Evolutionary conservation across 2,888 invertebrate species (phyloP).

Genomic region (Xestia sexstrigata): DNA sequence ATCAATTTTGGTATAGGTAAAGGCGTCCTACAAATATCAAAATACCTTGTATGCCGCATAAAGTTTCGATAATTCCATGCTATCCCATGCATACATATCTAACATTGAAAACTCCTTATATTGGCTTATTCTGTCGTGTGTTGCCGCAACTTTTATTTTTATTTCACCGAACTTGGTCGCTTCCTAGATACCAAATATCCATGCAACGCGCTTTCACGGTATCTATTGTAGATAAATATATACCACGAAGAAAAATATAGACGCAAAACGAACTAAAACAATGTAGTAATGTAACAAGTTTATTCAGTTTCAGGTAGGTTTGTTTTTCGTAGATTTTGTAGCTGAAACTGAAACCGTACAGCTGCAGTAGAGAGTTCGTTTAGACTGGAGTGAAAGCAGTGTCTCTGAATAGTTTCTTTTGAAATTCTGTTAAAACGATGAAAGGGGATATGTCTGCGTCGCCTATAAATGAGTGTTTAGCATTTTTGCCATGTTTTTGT

Average conservation of each 20-base stretch:
- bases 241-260: slow-evolving; percentile 17
- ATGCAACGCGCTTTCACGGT: slow-evolving; percentile 33
- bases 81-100: slow-evolving; percentile 26
- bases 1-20: not conserved
- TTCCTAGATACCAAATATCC: slow-evolving; percentile 46
- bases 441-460: slow-evolving; percentile 74
- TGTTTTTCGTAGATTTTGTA: slow-evolving; percentile 37
- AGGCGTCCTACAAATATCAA: not conserved
- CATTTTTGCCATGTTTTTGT: slow-evolving; percentile 80
- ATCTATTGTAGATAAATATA: slow-evolving; percentile 33
- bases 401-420: slow-evolving; percentile 56
- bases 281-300: slow-evolving; percentile 47
- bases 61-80: slow-evolving; percentile 25
- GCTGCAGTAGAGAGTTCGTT: slow-evolving; percentile 22
- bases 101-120: slow-evolving; percentile 39
- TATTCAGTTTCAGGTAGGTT: slow-evolving; percentile 46
- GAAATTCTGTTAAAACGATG: slow-evolving; percentile 70
- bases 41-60: slow-evolving; percentile 2
- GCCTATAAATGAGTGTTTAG: slow-evolving; percentile 85
- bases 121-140: slow-evolving; percentile 41
- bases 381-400: slow-evolving; percentile 35
- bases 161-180: slow-evolving; percentile 43
- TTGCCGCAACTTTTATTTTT: slow-evolving; percentile 46
- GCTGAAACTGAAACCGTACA: slow-evolving; percentile 19
- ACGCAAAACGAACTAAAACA: slow-evolving; percentile 46